Base-by-base conservation (phyloP, 2,113 vertebrate species). In the Psittacara wagleri region DNA sequence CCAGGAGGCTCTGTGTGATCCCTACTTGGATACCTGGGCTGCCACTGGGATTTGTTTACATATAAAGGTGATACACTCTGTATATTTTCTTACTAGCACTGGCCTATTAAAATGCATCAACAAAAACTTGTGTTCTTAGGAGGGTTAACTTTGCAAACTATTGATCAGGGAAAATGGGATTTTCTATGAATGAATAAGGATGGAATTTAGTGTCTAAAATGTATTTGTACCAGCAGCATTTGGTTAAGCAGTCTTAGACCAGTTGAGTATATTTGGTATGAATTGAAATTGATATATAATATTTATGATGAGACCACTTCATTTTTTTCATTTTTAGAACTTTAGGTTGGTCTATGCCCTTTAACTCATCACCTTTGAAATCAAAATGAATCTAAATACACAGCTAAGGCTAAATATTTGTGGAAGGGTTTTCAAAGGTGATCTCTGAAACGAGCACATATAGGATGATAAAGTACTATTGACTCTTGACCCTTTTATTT, bases 11-110 rank as follows among this genome's bases (percentile, higher is more conserved):
- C 20, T 62, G 9, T 49, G 7, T 13, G 10, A 67, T 77, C 20
- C 23, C 10, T 22, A 1, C 25, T 29, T 0, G 3, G 29, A 6
- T 17, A 7, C 25, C 17, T 55, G 7, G 4, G 16, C 0, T 75
- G 37, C 18, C 37, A 17, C 31, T 64, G 52, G 28, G 29, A 51
- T 59, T 69, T 86, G 7, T 52, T 49, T 66, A 9, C 12, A 6
- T 16, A 16, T 11, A 39, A 4, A 77, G 15, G 15, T 62, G 5
- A 12, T n/a, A 7, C 9, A n/a, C 12, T 52, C 3, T 17, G 7
- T 29, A 4, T 81, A 5, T 67, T 74, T 49, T 66, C 16, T 28
- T 28, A 39, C 14, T 37, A 62, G 20, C 17, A 16, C 51, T 49
- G 59, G 22, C 24, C 18, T 41, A 17, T 46, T 24, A 66, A 80